Percentiles rank a stretch among this genome's conserved stretches.
These are phyloP conservation scores for Druon quercuslanigerum DNA, from an alignment of 1,140 invertebrate species.

Conservation along the genomic window DNA sequence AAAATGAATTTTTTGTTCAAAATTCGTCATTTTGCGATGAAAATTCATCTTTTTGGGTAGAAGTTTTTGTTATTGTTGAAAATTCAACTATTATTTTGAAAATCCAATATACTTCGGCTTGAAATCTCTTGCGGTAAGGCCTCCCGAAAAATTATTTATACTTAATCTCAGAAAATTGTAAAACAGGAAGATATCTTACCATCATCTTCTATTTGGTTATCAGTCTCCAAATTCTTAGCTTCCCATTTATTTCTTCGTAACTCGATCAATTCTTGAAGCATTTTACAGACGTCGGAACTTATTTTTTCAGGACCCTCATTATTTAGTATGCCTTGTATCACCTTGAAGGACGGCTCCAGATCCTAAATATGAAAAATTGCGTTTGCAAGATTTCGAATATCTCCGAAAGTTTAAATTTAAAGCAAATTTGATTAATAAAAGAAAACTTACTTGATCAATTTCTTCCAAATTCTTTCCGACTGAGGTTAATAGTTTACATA, in stretches of 20 bases:
- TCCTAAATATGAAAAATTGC: constrained; percentile 55
- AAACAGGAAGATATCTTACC: constrained; percentile 74
- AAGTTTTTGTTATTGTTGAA: too few species aligned
- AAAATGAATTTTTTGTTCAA: too few species aligned
- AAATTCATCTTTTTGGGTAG: too few species aligned
- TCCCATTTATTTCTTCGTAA: constrained; percentile 90
- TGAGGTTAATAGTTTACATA: constrained; percentile 93
- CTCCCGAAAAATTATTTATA: too few species aligned
- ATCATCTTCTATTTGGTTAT: too few species aligned
- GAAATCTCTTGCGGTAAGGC: too few species aligned
- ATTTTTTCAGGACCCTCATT: constrained; percentile 77
- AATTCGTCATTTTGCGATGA: too few species aligned
- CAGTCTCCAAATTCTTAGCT: constrained; percentile 74
- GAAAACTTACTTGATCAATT: constrained; percentile 66
- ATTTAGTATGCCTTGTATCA: constrained; percentile 81
- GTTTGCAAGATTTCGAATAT: too few species aligned
- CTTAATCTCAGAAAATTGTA: constrained; percentile 75
- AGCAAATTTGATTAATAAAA: too few species aligned
- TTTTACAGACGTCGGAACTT: constrained; percentile 90
- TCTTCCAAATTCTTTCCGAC: constrained; percentile 91
- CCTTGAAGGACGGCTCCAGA: constrained; percentile 80
- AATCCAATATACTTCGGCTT: too few species aligned
- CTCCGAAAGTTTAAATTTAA: too few species aligned
- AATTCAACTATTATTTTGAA: too few species aligned
- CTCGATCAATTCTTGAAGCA: constrained; percentile 96